Evolutionary conservation across 2,888 invertebrate genomes (phyloP), one percentile per base, ranked within the genome.

Genomic region (Athalia rosae): DNA sequence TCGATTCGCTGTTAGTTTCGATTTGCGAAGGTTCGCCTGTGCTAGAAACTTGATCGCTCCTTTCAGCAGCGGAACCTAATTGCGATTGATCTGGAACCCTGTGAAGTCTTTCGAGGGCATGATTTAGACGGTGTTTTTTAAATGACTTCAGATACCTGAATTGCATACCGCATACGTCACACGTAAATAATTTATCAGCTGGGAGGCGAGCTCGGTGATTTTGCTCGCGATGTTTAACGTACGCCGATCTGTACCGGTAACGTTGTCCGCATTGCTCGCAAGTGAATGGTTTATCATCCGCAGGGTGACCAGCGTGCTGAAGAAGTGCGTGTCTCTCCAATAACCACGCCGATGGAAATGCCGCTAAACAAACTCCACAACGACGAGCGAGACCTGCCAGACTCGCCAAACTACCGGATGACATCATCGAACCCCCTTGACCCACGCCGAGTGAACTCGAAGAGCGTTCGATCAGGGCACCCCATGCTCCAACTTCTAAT

Each of bases 261-360:
- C 96, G 95, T 87, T 97, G 97, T 4, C 97, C 97, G 89, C 97
- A 97, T 88, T 97, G 97, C 86, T 97, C 97, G 90, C 97, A 97
- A 61, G 96, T 96, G 90, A 96, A 97, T 11, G 97, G 96, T 86
- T 97, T 97, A 89, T 97, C 97, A 87, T 96, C 95, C 87, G 92
- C 92, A 47, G 92, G 91, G 85, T 92, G 91, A 3, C 93, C 90
- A 78, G 96, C 94, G 90, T 97, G 97, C 87, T 97, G 96, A 28
- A 97, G 91, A 0, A 96, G 94, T 0, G 96, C 95, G 89, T 97
- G 96, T 82, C 96, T 95, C 88, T 97, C 96, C 74, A 97, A 91
- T 53, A 96, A 92, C 96, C 96, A 96, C n/a, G 95, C 92, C 62
- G 96, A 96, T 41, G 97, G 97, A 88, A 97, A 97, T 45, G 95